Percentiles rank a stretch among this genome's conserved stretches.
These are phyloP conservation scores for Pseudomyrmex cubaensis DNA, from an alignment of 1,140 invertebrate species.

Conservation along the genomic window DNA sequence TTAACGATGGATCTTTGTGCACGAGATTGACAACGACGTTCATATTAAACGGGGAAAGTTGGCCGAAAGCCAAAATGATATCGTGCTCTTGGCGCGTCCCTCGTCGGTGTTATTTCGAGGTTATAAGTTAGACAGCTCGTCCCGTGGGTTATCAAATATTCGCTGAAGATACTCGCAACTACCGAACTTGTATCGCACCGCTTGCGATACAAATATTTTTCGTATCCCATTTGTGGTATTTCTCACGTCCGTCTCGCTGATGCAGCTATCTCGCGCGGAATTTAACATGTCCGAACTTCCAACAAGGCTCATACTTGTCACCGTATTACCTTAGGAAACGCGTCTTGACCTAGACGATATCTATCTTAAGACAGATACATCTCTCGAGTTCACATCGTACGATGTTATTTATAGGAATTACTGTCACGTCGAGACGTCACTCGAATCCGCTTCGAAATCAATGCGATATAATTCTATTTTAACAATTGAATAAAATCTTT, in stretches of 20 bases:
- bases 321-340: neutral
- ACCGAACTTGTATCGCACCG: conserved; percentile 51
- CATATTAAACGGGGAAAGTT: conserved; percentile 33
- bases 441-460: neutral
- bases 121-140: conserved; percentile 53
- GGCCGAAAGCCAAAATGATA: conserved; percentile 44
- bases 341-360: conserved; percentile 32
- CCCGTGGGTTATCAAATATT: conserved; percentile 54
- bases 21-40: conserved; percentile 40
- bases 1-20: neutral
- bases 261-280: conserved; percentile 8
- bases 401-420: neutral
- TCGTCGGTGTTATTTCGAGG: conserved; percentile 39
- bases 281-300: conserved; percentile 44
- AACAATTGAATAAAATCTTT: neutral
- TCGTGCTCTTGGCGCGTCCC: conserved; percentile 24
- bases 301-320: neutral
- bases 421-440: neutral
- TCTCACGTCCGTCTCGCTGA: conserved; percentile 48
- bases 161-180: conserved; percentile 54
- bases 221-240: conserved; percentile 49
- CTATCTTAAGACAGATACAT: neutral
- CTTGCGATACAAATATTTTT: conserved; percentile 38
- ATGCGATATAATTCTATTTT: conserved; percentile 1
- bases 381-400: neutral